Evolutionary conservation across 2,888 invertebrate genomes (phyloP).

Genomic region (Villa cingulata): DNA sequence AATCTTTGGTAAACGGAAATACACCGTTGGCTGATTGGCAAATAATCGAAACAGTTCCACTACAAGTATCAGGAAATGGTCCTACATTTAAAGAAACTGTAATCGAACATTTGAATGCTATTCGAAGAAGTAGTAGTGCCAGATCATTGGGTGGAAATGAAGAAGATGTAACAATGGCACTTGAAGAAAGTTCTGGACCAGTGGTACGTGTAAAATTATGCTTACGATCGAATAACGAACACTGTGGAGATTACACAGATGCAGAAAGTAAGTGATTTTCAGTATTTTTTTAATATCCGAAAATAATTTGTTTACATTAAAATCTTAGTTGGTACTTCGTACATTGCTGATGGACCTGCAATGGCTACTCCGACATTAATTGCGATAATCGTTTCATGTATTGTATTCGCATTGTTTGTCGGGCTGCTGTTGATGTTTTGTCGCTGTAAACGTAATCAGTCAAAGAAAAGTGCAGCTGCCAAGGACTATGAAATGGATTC

Average conservation of each 20-base stretch:
- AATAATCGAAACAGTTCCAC: constrained; percentile 56
- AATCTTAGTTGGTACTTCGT: constrained; percentile 60
- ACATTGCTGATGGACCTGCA: constrained; percentile 63
- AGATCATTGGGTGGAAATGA: constrained; percentile 39
- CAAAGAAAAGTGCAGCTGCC: constrained; percentile 63
- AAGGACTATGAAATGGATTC: constrained; percentile 89
- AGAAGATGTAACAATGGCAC: constrained; percentile 42
- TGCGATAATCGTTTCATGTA: constrained; percentile 63
- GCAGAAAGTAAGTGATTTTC: constrained; percentile 58
- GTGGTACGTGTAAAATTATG: constrained; percentile 70
- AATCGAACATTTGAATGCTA: constrained; percentile 46
- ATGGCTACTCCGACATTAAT: constrained; percentile 65
- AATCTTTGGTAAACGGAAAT: constrained; percentile 48
- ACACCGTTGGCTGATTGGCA: constrained; percentile 48
- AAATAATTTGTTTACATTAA: too few relatives aligned
- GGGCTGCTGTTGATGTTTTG: constrained; percentile 70
- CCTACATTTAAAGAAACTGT: constrained; percentile 57
- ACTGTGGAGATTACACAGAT: constrained; percentile 70
- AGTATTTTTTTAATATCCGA: constrained; percentile 3
- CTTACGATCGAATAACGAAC: constrained; percentile 62
- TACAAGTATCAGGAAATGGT: constrained; percentile 56
- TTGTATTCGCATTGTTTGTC: constrained; percentile 65
- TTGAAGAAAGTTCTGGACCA: constrained; percentile 44
- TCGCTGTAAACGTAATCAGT: constrained; percentile 67
- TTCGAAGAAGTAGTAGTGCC: constrained; percentile 37